These are phyloP conservation scores for Leptinotarsa rubiginosa DNA, from an alignment of 2,888 invertebrate genomes.

Conservation along the genomic window DNA sequence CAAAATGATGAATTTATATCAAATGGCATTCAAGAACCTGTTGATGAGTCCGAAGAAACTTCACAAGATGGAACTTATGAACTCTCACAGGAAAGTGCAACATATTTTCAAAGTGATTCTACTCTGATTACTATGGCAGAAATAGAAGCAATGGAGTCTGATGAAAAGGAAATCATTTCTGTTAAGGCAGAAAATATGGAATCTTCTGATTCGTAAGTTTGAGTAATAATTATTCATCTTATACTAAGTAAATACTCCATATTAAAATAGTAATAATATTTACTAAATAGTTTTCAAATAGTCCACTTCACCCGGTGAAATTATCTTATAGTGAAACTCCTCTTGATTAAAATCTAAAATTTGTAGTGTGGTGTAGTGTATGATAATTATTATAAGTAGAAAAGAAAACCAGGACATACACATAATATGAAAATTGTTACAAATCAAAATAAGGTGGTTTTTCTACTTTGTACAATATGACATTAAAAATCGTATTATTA, in stretches of 20 bases:
- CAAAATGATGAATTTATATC: not conserved
- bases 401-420: no score
- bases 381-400: no score
- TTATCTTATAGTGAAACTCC: no score
- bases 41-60: not conserved
- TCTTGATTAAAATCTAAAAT: no score
- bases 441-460: no score
- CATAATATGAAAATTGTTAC: no score
- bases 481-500: no score
- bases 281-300: not conserved
- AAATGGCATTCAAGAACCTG: constrained; percentile 3
- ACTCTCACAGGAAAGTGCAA: not conserved
- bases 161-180: not conserved
- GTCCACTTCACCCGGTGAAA: no score
- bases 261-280: not conserved
- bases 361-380: no score
- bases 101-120: not conserved
- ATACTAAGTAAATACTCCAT: not conserved
- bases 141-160: not conserved
- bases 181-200: constrained; percentile 24
- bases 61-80: constrained; percentile 15
- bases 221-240: not conserved
- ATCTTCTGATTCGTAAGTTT: constrained; percentile 27
- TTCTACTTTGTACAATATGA: no score
- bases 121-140: not conserved